Evolutionary conservation across 2,888 invertebrate genomes (phyloP), one percentile per base, ranked within the genome.

Genomic region (Drosophila neotestacea): DNA sequence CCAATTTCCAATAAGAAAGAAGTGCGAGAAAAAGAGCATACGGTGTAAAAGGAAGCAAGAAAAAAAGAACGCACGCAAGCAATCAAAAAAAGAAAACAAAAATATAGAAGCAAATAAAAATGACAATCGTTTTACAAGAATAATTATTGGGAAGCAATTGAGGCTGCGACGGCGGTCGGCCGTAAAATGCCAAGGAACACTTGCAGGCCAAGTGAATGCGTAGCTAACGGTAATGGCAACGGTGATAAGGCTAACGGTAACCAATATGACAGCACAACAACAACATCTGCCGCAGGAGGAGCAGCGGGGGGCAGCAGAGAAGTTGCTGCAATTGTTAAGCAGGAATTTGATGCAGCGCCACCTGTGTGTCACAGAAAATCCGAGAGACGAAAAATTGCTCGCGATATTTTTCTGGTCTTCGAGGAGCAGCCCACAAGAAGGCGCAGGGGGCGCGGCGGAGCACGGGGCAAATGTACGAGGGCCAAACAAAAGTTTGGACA

Each of bases 381-480:
- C 13, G 92, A 91, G 70, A 85, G 92, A 4, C 90, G 92, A 73
- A 92, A 92, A 89, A 90, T 92, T 38, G 92, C 92, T 2, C 90
- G 92, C 7, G 92, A 92, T 63, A 92, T 92, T 44, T 92, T 92
- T 65, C 81, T 92, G 73, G 91, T 92, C 4, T 92, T 92, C 68
- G 92, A 92, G 73, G 91, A 92, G 66, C 89, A 91, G 67, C 86
- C 91, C 86, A 16, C 80, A 88, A 2, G 82, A 78, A 0, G 82
- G 80, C 9, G 84, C 80, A 58, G 89, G 90, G 27, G 73, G 0
- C 83, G 82, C 6, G 84, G 86, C 62, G 89, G 91, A n/a, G 73
- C 87, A 6, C 80, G 81, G 36, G 89, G 88, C 69, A 90, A 85
- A 56, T 79, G 81, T 62, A 67, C 88, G n/a, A 77, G 88, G 28